phyloP scores from a whole-genome alignment of 2,113 vertebrate species.

The Parotia lawesii region DNA sequence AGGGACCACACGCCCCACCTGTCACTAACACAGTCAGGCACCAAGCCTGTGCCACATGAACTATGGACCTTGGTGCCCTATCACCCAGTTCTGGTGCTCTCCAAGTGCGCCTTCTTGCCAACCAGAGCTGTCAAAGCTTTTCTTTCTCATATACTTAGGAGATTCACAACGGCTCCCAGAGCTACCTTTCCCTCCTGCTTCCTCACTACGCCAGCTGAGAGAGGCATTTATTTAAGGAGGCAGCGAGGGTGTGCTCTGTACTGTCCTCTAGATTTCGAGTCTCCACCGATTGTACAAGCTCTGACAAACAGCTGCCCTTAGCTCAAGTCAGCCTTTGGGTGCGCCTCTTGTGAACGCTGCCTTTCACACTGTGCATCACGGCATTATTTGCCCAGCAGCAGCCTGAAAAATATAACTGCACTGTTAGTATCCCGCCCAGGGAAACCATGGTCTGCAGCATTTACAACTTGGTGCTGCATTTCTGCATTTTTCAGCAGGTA shows the following conservation, averaged over 20 bases:
- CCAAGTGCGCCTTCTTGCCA: background rate
- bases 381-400: background rate
- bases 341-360: background rate
- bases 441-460: background rate
- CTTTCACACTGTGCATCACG: background rate
- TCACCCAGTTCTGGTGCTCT: background rate
- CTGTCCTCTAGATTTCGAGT: background rate
- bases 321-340: background rate
- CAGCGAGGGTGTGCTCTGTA: background rate
- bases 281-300: rapidly evolving
- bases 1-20: rapidly evolving
- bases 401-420: background rate
- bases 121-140: background rate
- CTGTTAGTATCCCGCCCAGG: background rate
- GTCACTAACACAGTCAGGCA: background rate
- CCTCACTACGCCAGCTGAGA: background rate
- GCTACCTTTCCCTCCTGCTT: background rate
- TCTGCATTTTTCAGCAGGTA: background rate
- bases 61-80: no score
- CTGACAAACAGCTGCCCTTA: background rate
- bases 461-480: background rate
- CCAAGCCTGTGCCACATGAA: rapidly evolving
- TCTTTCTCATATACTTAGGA: background rate
- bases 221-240: background rate
- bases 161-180: background rate